A percentile compares a stretch with the other conserved stretches of the same genome.
Evolutionary conservation across 2,113 vertebrate species (phyloP).

Genomic region (Laticauda colubrina): DNA sequence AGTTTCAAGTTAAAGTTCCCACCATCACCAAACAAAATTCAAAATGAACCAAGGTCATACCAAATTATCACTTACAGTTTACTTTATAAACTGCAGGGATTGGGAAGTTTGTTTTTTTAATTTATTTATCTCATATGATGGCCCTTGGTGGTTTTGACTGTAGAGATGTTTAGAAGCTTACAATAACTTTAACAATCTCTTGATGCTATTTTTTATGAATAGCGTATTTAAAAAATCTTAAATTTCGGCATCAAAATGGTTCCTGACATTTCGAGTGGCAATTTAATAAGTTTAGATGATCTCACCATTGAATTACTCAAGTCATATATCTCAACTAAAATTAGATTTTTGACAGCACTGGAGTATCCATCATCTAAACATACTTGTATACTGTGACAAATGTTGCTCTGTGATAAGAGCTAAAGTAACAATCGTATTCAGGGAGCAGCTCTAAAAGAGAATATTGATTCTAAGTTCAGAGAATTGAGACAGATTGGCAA

Average conservation of each 20-base stretch:
- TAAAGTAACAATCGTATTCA: constrained; percentile 25
- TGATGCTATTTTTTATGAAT: background rate
- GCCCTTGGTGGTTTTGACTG: background rate
- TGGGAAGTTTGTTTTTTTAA: background rate
- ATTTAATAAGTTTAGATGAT: constrained; percentile 13
- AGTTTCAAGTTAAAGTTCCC: background rate
- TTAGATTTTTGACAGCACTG: constrained; percentile 14
- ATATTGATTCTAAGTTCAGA: constrained; percentile 30
- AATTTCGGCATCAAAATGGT: background rate
- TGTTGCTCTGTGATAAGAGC: constrained; percentile 28
- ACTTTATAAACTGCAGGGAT: background rate
- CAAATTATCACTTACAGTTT: background rate
- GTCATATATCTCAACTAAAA: constrained; percentile 1
- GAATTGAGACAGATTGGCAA: constrained; percentile 29
- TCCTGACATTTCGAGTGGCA: background rate
- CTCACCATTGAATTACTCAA: constrained; percentile 1
- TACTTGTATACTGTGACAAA: constrained; percentile 33
- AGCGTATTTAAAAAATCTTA: background rate
- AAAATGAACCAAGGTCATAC: background rate
- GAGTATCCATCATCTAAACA: background rate
- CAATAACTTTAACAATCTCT: background rate
- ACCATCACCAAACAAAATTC: background rate
- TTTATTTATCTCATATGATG: background rate
- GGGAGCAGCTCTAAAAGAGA: constrained; percentile 18
- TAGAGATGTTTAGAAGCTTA: background rate